Base-by-base conservation (phyloP, 1,140 invertebrate genomes). In the Heliconius melpomene region DNA sequence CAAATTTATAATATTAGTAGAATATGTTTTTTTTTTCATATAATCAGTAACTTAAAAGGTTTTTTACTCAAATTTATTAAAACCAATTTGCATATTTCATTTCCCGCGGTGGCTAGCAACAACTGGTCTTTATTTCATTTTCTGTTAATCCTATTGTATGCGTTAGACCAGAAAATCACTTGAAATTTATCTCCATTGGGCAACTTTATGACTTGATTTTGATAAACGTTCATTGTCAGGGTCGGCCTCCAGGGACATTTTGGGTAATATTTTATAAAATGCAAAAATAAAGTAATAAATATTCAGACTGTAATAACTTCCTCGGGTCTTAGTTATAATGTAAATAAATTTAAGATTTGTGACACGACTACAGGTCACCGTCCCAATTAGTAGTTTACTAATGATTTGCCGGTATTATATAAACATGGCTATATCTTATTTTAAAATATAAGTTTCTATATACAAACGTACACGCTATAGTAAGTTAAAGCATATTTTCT, bases 181-280 rank as follows among this genome's bases (percentile, higher is more conserved):
- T 74, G 66, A 81, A 84, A 90, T 90, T 88, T 83, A 86, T 90
- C 89, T 89, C 82, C 82, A 86, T 89, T 89, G 79, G 82, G 74
- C 72, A 81, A 84, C 83, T 84, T 83, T 79, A 85, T 74, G 83
- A 83, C 78, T 84, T 88, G 82, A 86, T 88, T 81, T 85, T 86
- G 83, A 88, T 87, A 87, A 88, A 87, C 88, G n/a, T 36, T 29
- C 60, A 66, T 66, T n/a, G 60, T 66, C 60, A 66, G 60, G 26
- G 26, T 16, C 60, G 23, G 23, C 16, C 74, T 60, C 66, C 9
- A 7, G 29, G 16, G 46, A 26, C 1, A 52, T 9, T 72, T 38
- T 57, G 26, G 13, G 60, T 71, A 23, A 70, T 26, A 46, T 13
- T 52, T 46, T 74, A 46, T 74, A n/a, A 74, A 74, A 32, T 74